These are phyloP conservation scores for Caenorhabditis panamensis DNA, from an alignment of 2,888 invertebrate genomes.

Conservation along the genomic window DNA sequence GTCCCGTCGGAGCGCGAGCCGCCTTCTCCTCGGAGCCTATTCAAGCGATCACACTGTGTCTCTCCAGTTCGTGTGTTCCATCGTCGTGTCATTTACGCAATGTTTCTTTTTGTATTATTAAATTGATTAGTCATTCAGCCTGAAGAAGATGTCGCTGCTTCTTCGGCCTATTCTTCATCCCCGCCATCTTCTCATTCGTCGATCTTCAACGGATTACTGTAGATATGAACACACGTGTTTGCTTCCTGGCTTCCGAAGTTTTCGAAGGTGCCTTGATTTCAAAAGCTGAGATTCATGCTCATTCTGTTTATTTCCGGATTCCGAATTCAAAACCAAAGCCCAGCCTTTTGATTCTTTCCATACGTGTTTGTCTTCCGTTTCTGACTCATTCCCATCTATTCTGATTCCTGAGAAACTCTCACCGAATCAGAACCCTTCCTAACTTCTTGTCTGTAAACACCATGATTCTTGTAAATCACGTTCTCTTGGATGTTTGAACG, in stretches of 20 bases:
- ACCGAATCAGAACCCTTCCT: no score
- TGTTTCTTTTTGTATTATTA: constrained; percentile 60
- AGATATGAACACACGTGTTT: not conserved
- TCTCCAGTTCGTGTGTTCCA: constrained; percentile 9
- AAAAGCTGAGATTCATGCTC: no score
- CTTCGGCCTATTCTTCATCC: not conserved
- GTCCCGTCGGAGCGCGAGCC: constrained; percentile 1
- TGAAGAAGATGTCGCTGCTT: constrained; percentile 30
- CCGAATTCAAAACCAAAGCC: no score
- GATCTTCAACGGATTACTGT: constrained; percentile 15
- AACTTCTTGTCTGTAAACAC: no score
- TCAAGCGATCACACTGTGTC: constrained; percentile 49
- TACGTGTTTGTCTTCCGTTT: no score
- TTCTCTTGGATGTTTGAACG: no score
- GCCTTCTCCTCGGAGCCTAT: constrained; percentile 34
- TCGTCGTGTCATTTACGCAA: constrained; percentile 55
- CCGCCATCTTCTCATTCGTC: not conserved
- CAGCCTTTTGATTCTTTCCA: no score
- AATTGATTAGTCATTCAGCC: constrained; percentile 59
- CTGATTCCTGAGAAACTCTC: not conserved
- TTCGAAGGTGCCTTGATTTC: no score
- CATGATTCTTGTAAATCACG: no score
- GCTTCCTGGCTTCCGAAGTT: no score
- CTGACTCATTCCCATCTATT: not conserved
- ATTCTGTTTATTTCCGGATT: no score